Evolutionary conservation across 2,888 invertebrate species (phyloP), one percentile per base, ranked within the genome.

Genomic region (Ditylenchus weischeri): DNA sequence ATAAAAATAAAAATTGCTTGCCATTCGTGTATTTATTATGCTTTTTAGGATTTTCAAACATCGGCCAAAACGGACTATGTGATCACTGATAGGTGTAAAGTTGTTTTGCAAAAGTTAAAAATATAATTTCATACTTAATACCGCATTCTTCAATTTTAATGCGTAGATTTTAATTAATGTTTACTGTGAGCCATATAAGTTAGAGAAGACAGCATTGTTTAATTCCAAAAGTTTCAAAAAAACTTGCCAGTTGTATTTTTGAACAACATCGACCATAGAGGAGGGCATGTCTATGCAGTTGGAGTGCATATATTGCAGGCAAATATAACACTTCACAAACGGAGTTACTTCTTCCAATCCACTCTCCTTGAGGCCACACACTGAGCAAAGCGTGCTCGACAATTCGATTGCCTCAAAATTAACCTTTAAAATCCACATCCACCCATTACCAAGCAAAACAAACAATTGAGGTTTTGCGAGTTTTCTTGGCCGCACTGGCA

Each of bases 211-310:
- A 29, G 3, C 29, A 29, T 29, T 29, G 5, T 29, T 29, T 29
- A 5, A 29, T 29, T 29, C 3, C 29, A 29, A 29, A 29, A 29
- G 5, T 29, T 43, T 11, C 11, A 38, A 15, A 10, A 43, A 43
- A 15, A 43, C 43, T 43, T 91, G 91, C 94, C 93, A 94, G 80
- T 89, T 87, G 85, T 94, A 94, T 74, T 67, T 67, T 80, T 89
- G 89, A 72, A 91, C 90, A 76, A 90, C 89, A 71, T 88, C 88
- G 73, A 90, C 88, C 88, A 93, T 92, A 80, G 90, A 90, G 69
- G 88, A 86, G 38, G 90, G 88, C 84, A 94, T 88, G 78, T 92
- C 91, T 83, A 92, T 88, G 86, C 93, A 94, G 21, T 47, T 57
- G 60, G 64, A 57, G 50, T 68, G 68, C 68, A 68, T 68, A 29